These are phyloP conservation scores for Phenganax subtilis DNA, from an alignment of 92 coral and sea anemone species.

Conservation along the genomic window DNA sequence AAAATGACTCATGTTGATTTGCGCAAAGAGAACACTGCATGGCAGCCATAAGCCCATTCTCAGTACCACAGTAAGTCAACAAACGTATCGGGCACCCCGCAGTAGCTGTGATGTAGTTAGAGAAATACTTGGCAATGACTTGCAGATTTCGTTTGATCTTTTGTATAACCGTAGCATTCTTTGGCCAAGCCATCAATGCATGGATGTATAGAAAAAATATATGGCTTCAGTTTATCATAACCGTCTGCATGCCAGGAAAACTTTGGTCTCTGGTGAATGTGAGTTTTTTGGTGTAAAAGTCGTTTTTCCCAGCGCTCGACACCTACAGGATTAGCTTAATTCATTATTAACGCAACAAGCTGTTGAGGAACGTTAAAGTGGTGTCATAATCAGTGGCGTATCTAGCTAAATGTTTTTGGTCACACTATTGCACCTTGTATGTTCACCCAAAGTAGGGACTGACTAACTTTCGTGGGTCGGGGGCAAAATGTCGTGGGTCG, in stretches of 20 bases:
- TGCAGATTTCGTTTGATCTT: conserved; percentile 59
- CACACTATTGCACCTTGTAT: too few relatives aligned
- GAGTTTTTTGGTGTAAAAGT: conserved; percentile 44
- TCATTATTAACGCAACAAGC: conserved; percentile 39
- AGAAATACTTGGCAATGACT: conserved; percentile 48
- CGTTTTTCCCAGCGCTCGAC: conserved; percentile 42
- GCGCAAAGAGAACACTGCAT: conserved; percentile 62
- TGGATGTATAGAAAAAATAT: conserved; percentile 58
- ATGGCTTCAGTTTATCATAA: conserved; percentile 58
- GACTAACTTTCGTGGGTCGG: too few relatives aligned
- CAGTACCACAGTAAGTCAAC: conserved; percentile 58
- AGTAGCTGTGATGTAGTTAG: conserved; percentile 47
- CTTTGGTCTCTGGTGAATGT: conserved; percentile 51
- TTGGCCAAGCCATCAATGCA: conserved; percentile 61
- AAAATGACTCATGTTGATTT: conserved; percentile 52
- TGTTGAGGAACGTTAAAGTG: conserved; percentile 48
- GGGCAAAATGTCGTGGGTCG: too few relatives aligned
- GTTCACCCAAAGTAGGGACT: too few relatives aligned
- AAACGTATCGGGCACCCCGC: conserved; percentile 56
- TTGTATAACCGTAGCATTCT: conserved; percentile 58
- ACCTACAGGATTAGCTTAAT: conserved; percentile 48
- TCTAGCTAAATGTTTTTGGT: too few relatives aligned
- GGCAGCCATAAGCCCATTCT: conserved; percentile 54
- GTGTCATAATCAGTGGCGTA: conserved; percentile 7
- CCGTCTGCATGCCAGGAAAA: conserved; percentile 66